These are phyloP conservation scores for Drosophila nr. fundita DNA, from an alignment of 2,888 invertebrate genomes.

Conservation along the genomic window DNA sequence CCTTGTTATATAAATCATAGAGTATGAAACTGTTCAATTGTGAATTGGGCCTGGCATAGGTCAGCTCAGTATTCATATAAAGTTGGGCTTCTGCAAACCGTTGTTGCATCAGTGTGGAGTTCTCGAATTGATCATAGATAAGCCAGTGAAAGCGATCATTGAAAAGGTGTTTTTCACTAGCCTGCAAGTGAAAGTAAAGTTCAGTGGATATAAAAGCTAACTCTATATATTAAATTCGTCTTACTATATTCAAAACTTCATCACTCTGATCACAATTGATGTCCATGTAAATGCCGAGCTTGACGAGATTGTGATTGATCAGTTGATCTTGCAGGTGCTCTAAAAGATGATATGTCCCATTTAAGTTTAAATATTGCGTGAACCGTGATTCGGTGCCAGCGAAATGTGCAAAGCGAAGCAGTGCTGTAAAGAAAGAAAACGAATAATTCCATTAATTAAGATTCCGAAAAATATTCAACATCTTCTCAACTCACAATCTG, in stretches of 20 bases:
- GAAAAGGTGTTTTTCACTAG: constrained; percentile 62
- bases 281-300: constrained; percentile 76
- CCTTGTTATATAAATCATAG: constrained; percentile 84
- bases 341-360: neutral
- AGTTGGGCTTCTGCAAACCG: constrained; percentile 70
- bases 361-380: constrained; percentile 54
- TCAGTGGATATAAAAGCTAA: neutral
- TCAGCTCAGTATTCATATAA: constrained; percentile 78
- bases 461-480: neutral
- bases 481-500: constrained; percentile 32
- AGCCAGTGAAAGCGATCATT: constrained; percentile 77
- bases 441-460: neutral
- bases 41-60: constrained; percentile 51
- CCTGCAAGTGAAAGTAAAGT: constrained; percentile 45
- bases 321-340: constrained; percentile 43
- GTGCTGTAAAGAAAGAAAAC: constrained; percentile 49
- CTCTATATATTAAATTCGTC: neutral
- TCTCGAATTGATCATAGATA: constrained; percentile 59
- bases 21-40: constrained; percentile 42
- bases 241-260: constrained; percentile 59
- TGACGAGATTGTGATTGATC: constrained; percentile 43
- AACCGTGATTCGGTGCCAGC: constrained; percentile 27
- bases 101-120: constrained; percentile 34
- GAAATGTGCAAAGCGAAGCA: constrained; percentile 44
- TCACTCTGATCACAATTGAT: constrained; percentile 70